These are phyloP conservation scores for Limnephilus marmoratus DNA, from an alignment of 2,888 invertebrate genomes.

Conservation along the genomic window DNA sequence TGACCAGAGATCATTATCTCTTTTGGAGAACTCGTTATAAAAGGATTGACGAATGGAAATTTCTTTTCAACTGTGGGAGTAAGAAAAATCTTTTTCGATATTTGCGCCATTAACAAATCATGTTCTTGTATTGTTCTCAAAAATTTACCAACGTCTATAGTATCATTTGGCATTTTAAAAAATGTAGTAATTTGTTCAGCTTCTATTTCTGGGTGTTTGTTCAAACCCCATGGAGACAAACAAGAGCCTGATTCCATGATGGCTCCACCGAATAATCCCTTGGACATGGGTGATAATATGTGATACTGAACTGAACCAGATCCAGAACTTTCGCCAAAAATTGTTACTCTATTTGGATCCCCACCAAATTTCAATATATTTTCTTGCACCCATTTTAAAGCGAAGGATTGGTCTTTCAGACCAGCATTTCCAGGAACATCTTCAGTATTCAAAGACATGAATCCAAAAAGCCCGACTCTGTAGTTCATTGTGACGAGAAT, in stretches of 20 bases:
- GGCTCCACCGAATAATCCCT: constrained; percentile 50
- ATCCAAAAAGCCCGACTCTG: constrained; percentile 41
- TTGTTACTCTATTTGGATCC: constrained; percentile 53
- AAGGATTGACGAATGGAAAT: constrained; percentile 72
- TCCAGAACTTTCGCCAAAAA: constrained; percentile 61
- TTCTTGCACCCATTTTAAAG: constrained; percentile 57
- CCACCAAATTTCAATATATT: constrained; percentile 58
- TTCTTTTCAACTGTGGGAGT: constrained; percentile 74
- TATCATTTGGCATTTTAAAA: constrained; percentile 68
- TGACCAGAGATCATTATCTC: not conserved
- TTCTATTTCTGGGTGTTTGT: constrained; percentile 21
- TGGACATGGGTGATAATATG: constrained; percentile 51
- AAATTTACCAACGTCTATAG: constrained; percentile 70
- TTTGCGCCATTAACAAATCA: constrained; percentile 69
- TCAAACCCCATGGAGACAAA: constrained; percentile 37
- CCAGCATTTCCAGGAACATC: constrained; percentile 62
- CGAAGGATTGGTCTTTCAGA: constrained; percentile 59
- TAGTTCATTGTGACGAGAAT: constrained; percentile 52
- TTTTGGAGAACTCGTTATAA: constrained; percentile 72
- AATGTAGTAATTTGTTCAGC: constrained; percentile 65
- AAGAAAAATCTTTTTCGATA: constrained; percentile 71
- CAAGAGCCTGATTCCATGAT: constrained; percentile 57
- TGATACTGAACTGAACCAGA: constrained; percentile 49
- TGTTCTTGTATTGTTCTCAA: constrained; percentile 70
- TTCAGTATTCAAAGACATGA: constrained; percentile 53